Conservation (phyloP, 2,888 invertebrate genomes). For the Tipula unca region DNA sequence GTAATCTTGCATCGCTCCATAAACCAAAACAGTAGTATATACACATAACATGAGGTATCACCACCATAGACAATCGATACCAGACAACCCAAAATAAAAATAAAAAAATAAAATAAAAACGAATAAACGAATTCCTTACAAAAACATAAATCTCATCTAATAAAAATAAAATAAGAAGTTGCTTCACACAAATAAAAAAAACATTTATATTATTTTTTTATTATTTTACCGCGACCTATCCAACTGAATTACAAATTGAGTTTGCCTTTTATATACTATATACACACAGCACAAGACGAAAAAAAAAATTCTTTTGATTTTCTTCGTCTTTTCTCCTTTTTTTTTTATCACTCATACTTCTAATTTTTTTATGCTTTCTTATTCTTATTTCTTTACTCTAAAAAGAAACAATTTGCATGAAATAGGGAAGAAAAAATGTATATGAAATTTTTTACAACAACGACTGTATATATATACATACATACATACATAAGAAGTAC, state of each 20-base stretch:
- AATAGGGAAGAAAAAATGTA: constrained; percentile 2
- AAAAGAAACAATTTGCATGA: constrained; percentile 14
- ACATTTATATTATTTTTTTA: constrained; percentile 8
- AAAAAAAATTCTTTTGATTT: constrained; percentile 9
- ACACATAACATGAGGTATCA: background rate
- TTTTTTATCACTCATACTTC: constrained; percentile 9
- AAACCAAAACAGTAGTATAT: background rate
- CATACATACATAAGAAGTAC: background rate
- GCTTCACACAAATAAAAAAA: constrained; percentile 8
- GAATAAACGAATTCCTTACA: constrained; percentile 8
- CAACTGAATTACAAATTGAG: constrained; percentile 8
- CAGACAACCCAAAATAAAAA: background rate
- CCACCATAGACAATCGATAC: background rate
- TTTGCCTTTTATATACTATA: background rate
- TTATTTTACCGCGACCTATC: constrained; percentile 14
- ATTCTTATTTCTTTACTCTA: constrained; percentile 3
- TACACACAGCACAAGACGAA: background rate
- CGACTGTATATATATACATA: background rate
- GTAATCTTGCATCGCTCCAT: background rate
- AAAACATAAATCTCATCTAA: constrained; percentile 4
- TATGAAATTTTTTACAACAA: background rate
- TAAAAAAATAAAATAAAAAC: background rate
- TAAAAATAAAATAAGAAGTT: constrained; percentile 8
- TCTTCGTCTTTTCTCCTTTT: background rate
- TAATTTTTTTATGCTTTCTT: background rate